Base-by-base conservation (phyloP, 2,888 invertebrate genomes). In the Coleophora deauratella region DNA sequence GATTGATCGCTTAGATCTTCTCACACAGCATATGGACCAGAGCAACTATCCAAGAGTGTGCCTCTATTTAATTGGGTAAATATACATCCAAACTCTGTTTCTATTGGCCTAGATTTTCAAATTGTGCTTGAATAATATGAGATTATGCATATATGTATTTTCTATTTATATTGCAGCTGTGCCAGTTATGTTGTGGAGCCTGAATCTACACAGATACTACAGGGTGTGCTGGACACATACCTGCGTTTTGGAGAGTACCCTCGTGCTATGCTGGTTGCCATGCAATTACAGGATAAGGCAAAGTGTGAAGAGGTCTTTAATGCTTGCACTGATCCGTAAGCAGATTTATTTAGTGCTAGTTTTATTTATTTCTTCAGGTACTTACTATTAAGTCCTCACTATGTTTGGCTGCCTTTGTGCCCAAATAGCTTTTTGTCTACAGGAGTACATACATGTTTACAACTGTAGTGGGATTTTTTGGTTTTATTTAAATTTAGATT, bases 151-250 rank as follows among this genome's bases (percentile, higher is more conserved):
- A n/a, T 21, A 21, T 3, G 6, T 6, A 4, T 21, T 21, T 21
- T 21, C 21, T 21, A 21, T 21, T 21, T 21, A 21, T 21, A 3
- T 66, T 85, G 55, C 58, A 96, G 96, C 39, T 99, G 98, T 86
- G 95, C 98, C 12, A 94, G 96, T 9, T 98, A 97, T 76, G 97
- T 98, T 1, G 96, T 98, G 14, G 97, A 98, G 66, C 94, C 95
- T 8, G 99, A 99, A 66, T 95, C 96, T 53, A 90, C 90, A 9
- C 92, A 92, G 46, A 90, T 98, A 13, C 81, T 97, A 28, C 91
- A 91, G 58, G 92, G 96, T 33, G 93, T 96, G 1, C 86, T 95
- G 43, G 91, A 93, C 47, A 90, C 98, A 50, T 98, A 97, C 57
- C 78, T 93, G 42, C 93, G 94, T 59, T 99, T 96, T 69, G 89